Conservation (phyloP, 2,797 vertebrate genomes). For the Hydrophis major region DNA sequence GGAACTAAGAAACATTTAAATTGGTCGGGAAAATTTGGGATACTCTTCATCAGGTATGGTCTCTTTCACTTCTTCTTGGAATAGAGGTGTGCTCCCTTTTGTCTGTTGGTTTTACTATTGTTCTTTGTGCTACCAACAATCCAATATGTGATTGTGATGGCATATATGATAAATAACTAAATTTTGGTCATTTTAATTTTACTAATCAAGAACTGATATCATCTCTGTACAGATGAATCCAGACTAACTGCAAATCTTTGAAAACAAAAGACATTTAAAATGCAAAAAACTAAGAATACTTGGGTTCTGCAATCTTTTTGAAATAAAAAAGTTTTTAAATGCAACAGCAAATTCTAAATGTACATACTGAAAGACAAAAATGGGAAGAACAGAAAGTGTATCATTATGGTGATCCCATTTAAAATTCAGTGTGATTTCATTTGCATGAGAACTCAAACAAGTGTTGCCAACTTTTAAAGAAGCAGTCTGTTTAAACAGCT, state of each 20-base stretch:
- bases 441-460: slow-evolving; percentile 3
- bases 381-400: not conserved
- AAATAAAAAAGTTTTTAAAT: not conserved
- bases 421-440: slow-evolving; percentile 28
- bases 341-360: slow-evolving; percentile 24
- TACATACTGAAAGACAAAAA: not conserved
- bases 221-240: not conserved
- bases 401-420: slow-evolving; percentile 5
- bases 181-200: not conserved
- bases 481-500: slow-evolving; percentile 5
- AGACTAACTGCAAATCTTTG: not conserved
- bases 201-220: not conserved
- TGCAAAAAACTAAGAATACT: not conserved
- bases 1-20: not conserved
- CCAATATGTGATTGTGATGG: not conserved
- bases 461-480: slow-evolving; percentile 15
- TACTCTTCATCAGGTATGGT: not conserved
- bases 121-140: not conserved
- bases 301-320: slow-evolving; percentile 25
- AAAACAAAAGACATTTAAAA: not conserved
- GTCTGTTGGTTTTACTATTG: not conserved
- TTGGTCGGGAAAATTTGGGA: not conserved
- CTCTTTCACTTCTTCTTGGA: not conserved
- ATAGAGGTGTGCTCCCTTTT: not conserved
- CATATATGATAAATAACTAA: not conserved